Evolutionary conservation across 1,140 invertebrate genomes (phyloP), one percentile per base, ranked within the genome.

Genomic region (Lasioglossum albipes): DNA sequence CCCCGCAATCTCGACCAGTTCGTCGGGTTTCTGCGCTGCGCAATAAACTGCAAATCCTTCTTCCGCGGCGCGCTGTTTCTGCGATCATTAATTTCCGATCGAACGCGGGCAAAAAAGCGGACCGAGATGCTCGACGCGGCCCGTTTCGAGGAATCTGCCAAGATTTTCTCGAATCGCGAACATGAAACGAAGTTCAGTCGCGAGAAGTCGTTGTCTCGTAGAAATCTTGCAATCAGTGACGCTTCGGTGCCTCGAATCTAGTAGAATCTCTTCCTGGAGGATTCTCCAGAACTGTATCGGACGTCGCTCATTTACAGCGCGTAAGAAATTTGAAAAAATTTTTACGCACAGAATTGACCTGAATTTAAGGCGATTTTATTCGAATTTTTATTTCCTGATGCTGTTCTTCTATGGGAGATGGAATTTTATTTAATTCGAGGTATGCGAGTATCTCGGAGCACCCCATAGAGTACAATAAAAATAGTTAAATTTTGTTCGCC

Each of bases 1-100:
- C 73, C 54, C 61, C 59, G 75, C 81, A 81, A 88, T 85, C 79
- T 78, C 80, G 84, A 83, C 75, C 79, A 86, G 81, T 85, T 70
- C 67, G 71, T 65, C 57, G 54, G 75, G 61, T 87, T 86, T 81
- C 83, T 73, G 65, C 54, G 57, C n/a, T 77, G 77, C 27, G 78
- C 75, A 85, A 89, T 88, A 89, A 89, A 87, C 84, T 80, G 79
- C 78, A 64, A 85, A 79, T 81, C 75, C 75, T 87, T 81, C 83
- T 87, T 83, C 71, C 75, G 67, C 61, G 41, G 54, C 57, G 4
- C 77, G 42, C 42, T 68, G 49, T 82, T 75, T 68, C 80, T 75
- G 52, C 79, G 75, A 84, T 84, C 81, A 57, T 88, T 88, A 87
- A 88, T 85, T 85, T 78, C 73, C 83, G 67, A 86, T 86, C 82